Evolutionary conservation across 53 echinoderm and acorn worm species (phyloP), one percentile per base, ranked within the genome.

Genomic region (Holothuria leucospilota): DNA sequence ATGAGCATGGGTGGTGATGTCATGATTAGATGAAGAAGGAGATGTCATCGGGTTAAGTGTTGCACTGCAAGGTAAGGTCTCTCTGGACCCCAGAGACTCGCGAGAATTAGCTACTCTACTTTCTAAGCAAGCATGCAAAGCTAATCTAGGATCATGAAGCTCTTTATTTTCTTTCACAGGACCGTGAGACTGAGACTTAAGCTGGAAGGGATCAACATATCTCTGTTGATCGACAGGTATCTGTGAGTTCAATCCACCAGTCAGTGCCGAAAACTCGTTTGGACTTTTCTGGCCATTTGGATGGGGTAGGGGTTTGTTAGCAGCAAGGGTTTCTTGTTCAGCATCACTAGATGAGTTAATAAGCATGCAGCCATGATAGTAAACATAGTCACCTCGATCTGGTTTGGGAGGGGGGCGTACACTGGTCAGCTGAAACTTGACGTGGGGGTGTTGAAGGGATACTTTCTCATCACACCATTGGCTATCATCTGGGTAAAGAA

Each of bases 351-450:
- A 78, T 13, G 95, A 88, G 46, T 83, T 90, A 49, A 96, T 88
- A 25, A 96, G 85, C 96, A 93, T 93, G 62, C 89, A 84, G 65
- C 96, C 96, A 72, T 93, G 93, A 86, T 96, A 96, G 77, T 96
- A 96, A 41, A 96, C 93, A 68, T 96, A 96, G 78, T 96, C 93
- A 39, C 96, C 96, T 21, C 90, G 85, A 0, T 85, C 89, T 8
- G 84, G 67, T 39, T 83, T 83, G 21, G 84, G 39, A 13, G 84
- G 84, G n/a, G 39, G 13, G 29, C 29, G 61, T 26, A 21, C 38
- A 60, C 60, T 60, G 15, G 80, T 30, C 61, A 80, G 53, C 56
- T 80, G 80, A 59, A 80, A 80, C 39, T 61, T 59, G 38, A 80
- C 61, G 20, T 80, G 80, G 29, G 60, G 80, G 29, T 59, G 60